Base-by-base conservation (phyloP, 2,797 vertebrate genomes). In the Bovichtus variegatus region DNA sequence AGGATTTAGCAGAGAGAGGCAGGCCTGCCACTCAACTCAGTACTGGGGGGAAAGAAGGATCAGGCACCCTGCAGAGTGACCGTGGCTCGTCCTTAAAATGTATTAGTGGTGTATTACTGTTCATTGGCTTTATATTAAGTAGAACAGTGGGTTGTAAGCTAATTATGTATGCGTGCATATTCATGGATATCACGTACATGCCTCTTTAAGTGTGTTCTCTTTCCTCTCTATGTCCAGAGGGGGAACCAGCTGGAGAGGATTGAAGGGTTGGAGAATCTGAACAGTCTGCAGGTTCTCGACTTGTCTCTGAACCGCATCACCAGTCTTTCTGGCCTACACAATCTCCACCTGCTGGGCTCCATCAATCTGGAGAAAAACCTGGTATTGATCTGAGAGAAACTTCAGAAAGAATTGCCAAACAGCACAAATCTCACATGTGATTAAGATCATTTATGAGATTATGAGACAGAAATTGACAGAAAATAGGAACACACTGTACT, bases 281-380 rank as follows among this genome's bases (percentile, higher is more conserved):
- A 80, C 87, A 57, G 15, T 18, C 94, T 99, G 2, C 95, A 92
- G 88, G 82, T 89, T 5, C 80, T 99, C 58, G 96, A 99, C 79
- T 86, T 99, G 91, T 97, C 97, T 31, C 73, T 82, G 54, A 99
- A 99, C 91, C 90, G 87, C 79, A 97, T 99, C 77, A 90, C 78
- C 19, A 94, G 92, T 49, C 93, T 99, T 19, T 90, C 92, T 44
- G 97, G 97, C 29, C 91, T 99, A 49, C 94, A 96, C 76, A 94
- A 83, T 15, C 96, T 97, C 2, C 72, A 92, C n/a, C 76, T 96
- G 0, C 86, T 99, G 34, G 93, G 96, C 81, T 65, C 61, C 7
- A 81, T 99, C 85, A 92, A 96, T 91, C 89, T 99, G 10, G 93
- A 98, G 74, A 90, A 94, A 16, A 99, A 99, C 89, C 93, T 96